Percentiles rank a stretch among this genome's conserved stretches.
phyloP scores from a whole-genome alignment of 2,888 invertebrate genomes.

The Leucoma salicis region DNA sequence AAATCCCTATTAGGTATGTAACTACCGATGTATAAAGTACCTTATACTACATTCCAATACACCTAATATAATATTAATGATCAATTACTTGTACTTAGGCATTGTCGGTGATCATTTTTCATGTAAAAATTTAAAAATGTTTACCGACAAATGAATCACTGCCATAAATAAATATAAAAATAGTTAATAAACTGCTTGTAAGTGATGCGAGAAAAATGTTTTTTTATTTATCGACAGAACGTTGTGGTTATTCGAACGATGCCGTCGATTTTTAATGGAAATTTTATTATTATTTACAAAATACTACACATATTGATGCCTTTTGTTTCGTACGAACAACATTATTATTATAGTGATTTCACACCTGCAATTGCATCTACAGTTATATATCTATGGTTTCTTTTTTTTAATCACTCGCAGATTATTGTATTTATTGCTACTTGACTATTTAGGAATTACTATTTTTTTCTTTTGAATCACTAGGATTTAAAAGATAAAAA shows the following conservation, averaged over 20 bases:
- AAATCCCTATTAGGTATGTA: conserved; percentile 14
- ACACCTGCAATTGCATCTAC: too few species aligned
- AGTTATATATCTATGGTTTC: too few species aligned
- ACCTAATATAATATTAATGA: conserved; percentile 58
- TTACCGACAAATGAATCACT: conserved; percentile 57
- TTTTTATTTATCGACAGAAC: conserved; percentile 29
- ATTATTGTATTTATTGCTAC: too few species aligned
- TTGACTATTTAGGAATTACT: too few species aligned
- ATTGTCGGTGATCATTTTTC: conserved; percentile 59
- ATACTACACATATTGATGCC: too few species aligned
- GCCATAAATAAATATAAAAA: conserved; percentile 54
- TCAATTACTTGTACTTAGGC: conserved; percentile 76
- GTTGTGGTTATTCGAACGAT: not conserved
- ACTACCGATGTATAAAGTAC: conserved; percentile 31
- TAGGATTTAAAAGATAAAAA: too few species aligned
- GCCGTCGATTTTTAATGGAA: conserved; percentile 5
- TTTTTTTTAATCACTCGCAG: too few species aligned
- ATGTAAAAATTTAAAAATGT: conserved; percentile 42
- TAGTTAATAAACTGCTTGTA: conserved; percentile 22
- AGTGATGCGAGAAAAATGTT: conserved; percentile 10
- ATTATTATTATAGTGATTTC: too few species aligned
- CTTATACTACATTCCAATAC: conserved; percentile 36
- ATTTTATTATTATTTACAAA: conserved; percentile 29
- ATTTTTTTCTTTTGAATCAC: too few species aligned
- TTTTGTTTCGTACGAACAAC: too few species aligned